Base-by-base conservation (phyloP, 2,888 invertebrate genomes). In the Sarcophaga caerulescens region DNA sequence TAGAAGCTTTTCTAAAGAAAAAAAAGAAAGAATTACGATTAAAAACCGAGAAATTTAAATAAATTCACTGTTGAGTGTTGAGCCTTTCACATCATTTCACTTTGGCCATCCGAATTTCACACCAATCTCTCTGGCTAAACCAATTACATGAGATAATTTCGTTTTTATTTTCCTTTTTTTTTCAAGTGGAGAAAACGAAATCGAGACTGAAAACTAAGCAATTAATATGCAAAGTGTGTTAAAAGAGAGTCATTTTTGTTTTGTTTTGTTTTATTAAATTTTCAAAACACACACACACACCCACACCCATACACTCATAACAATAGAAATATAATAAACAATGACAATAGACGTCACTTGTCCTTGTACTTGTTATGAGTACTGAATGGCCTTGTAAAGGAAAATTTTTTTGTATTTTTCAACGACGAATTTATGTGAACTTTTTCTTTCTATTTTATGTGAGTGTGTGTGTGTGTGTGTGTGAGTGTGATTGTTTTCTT, bases 221-320 rank as follows among this genome's bases (percentile, higher is more conserved):
- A 81, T 75, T 81, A 75, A 75, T 75, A 81, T 81, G 81, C 81
- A 81, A 75, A 60, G 62, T 52, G 63, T 35, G 81, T 62, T 74
- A 69, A 81, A 1, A 74, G 47, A 68, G 25, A 71, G 11, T 35
- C n/a, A 47, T 45, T 66, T 66, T 66, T n/a, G 25, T 11, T 35
- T 45, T 47, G 60, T 25, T 35, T 35, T 35, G 47, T 73, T 60
- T 80, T 19, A 81, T 81, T 74, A 81, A 68, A 68, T 60, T 81
- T 69, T 45, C 74, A 47, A 65, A 12, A 44, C 45, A 66, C 25
- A 25, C 35, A 17, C 63, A 65, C n/a, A 8, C 17, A 65, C n/a
- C 2, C 17, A 25, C 8, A 25, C 35, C 8, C 8, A 35, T 8
- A 35, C 6, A n/a, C 19, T 45, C 44, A 35, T 12, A 71, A 35